These are phyloP conservation scores for Nipponia nippon DNA, from an alignment of 2,113 vertebrate genomes.

Conservation along the genomic window DNA sequence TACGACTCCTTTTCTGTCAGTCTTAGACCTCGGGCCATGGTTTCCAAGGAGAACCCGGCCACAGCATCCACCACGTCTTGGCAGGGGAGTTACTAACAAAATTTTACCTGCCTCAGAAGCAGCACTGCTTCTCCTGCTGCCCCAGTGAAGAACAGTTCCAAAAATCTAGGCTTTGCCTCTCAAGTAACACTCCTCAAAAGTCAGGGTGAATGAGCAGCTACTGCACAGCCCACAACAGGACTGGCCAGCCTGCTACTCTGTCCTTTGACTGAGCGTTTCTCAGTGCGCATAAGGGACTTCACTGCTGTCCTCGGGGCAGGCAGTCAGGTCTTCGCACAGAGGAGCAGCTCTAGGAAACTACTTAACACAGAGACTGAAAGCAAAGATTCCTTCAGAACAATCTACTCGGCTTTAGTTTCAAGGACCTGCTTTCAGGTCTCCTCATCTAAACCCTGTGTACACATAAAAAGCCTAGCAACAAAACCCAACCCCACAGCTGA, in stretches of 20 bases:
- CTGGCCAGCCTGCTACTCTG: background rate
- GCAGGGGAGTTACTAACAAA: background rate
- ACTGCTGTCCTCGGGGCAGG: background rate
- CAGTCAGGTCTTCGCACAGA: background rate
- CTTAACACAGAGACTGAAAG: background rate
- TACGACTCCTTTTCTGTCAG: background rate
- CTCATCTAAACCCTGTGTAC: background rate
- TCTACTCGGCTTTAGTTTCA: background rate
- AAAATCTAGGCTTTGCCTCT: background rate
- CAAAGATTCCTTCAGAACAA: background rate
- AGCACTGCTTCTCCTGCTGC: background rate
- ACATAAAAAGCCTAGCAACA: background rate
- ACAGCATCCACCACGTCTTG: background rate
- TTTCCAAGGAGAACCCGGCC: background rate
- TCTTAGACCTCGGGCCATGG: rapidly evolving
- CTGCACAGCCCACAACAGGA: background rate
- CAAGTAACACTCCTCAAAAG: background rate
- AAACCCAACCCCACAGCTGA: background rate
- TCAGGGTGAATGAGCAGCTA: background rate
- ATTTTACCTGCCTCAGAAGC: background rate
- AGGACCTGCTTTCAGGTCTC: background rate
- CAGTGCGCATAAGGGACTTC: background rate
- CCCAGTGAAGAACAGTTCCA: background rate
- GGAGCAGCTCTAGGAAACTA: background rate
- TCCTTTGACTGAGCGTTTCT: background rate